Conservation (phyloP, 2,113 vertebrate genomes). For the Hyperoodon ampullatus region DNA sequence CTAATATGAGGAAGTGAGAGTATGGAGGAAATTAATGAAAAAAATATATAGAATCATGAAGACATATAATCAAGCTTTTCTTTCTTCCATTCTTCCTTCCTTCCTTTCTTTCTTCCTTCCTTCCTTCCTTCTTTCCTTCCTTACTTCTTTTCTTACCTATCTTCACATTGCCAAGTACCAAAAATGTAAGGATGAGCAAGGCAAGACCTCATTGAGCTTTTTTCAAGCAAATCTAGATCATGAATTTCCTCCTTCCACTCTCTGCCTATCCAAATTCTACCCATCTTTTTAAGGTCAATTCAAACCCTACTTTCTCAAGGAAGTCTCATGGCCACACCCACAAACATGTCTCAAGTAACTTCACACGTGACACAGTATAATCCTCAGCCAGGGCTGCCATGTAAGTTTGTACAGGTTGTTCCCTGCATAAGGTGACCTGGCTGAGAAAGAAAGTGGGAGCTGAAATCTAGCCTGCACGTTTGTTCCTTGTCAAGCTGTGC, state of each 20-base stretch:
- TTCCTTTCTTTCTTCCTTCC: neutral
- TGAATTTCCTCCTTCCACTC: neutral
- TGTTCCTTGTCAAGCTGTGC: neutral
- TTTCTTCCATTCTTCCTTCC: neutral
- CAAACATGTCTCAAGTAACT: neutral
- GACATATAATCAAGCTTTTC: neutral
- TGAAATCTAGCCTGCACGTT: neutral
- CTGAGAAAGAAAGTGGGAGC: neutral
- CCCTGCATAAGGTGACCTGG: neutral
- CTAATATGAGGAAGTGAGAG: neutral
- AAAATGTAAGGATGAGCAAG: neutral
- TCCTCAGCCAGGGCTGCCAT: neutral
- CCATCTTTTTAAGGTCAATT: constrained; percentile 16
- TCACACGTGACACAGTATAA: neutral
- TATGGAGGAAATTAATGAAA: neutral
- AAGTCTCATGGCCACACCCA: neutral
- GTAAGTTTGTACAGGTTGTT: neutral
- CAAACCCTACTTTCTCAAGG: neutral
- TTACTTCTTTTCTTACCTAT: neutral
- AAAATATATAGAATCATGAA: neutral
- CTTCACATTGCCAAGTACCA: neutral
- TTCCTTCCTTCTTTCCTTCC: neutral
- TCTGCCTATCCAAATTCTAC: neutral
- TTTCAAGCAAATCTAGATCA: neutral
- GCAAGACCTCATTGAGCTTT: neutral